These are phyloP conservation scores for Leistus spinibarbis DNA, from an alignment of 2,888 invertebrate species.

Conservation along the genomic window DNA sequence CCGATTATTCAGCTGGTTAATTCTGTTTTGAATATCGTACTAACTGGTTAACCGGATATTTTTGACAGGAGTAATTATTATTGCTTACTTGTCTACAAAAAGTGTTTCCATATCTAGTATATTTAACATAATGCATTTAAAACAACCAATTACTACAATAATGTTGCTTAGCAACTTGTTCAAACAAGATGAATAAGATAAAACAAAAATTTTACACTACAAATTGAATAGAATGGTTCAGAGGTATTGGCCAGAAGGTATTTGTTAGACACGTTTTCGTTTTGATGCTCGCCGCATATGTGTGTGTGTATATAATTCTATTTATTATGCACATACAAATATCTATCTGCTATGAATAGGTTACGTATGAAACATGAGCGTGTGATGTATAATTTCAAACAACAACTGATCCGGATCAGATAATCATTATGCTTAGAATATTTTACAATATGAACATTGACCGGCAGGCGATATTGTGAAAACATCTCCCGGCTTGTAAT, in stretches of 20 bases:
- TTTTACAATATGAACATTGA: constrained; percentile 15
- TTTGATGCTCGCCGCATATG: neutral
- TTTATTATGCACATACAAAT: constrained; percentile 10
- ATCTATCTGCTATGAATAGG: constrained; percentile 5
- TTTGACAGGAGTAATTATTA: too few relatives aligned
- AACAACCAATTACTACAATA: too few relatives aligned
- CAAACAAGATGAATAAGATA: neutral
- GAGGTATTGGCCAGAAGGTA: neutral
- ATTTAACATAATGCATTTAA: too few relatives aligned
- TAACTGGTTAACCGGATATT: too few relatives aligned
- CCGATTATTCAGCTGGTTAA: too few relatives aligned
- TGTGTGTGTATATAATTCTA: constrained; percentile 13
- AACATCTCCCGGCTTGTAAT: neutral
- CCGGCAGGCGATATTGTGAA: constrained; percentile 1
- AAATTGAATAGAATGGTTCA: neutral
- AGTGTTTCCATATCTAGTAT: too few relatives aligned
- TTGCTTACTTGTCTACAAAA: too few relatives aligned
- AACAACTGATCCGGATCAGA: constrained; percentile 22
- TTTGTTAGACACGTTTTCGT: neutral
- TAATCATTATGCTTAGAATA: constrained; percentile 23
- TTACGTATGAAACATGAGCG: constrained; percentile 1
- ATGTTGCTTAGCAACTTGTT: too few relatives aligned
- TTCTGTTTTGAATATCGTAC: too few relatives aligned
- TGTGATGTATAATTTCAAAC: constrained; percentile 16
- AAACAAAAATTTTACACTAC: neutral